Conservation (phyloP, 2,113 vertebrate genomes). For the Labrus mixtus region DNA sequence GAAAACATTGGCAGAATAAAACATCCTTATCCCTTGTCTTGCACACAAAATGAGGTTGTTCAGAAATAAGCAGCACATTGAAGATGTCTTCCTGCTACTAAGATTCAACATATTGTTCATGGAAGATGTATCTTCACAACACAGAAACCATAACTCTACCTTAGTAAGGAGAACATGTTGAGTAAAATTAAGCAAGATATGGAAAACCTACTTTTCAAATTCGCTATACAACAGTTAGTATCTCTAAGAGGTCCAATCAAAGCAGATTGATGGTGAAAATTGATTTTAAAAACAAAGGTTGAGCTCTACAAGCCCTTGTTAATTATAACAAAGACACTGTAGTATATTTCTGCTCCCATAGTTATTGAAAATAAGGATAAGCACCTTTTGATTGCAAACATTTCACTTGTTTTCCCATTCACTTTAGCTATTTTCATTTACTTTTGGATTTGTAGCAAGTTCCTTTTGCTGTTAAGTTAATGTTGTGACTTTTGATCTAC, state of each 20-base stretch:
- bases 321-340: constrained; percentile 30
- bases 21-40: background rate
- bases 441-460: too few species aligned
- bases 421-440: too few species aligned
- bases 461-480: too few species aligned
- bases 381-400: too few species aligned
- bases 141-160: background rate
- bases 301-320: constrained; percentile 6
- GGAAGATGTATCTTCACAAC: constrained; percentile 58
- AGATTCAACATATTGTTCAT: background rate
- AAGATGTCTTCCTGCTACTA: constrained; percentile 41
- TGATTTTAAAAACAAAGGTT: constrained; percentile 19
- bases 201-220: constrained; percentile 3
- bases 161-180: too few species aligned
- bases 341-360: too few species aligned
- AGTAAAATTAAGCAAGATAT: constrained; percentile 51
- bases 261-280: constrained; percentile 31
- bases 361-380: too few species aligned
- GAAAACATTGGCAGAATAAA: background rate
- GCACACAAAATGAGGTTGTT: background rate
- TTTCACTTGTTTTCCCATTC: too few species aligned
- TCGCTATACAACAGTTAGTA: background rate
- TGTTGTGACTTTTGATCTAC: too few species aligned
- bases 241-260: constrained; percentile 45
- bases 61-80: constrained; percentile 33